Base-by-base conservation (phyloP, 1,140 invertebrate species). In the Fopius arisanus region DNA sequence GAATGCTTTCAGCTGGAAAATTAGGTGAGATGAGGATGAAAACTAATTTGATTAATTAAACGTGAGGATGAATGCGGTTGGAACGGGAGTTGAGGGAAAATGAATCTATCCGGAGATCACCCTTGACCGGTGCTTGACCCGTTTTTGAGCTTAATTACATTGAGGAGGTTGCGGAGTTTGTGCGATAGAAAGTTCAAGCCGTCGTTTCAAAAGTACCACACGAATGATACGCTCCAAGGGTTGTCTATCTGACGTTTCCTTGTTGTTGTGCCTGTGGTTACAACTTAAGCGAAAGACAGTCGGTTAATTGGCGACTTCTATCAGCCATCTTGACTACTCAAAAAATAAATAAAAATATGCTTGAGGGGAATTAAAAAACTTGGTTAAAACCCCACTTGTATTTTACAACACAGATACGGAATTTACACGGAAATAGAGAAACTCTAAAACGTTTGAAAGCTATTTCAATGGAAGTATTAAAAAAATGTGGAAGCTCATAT, bases 1-100 rank as follows among this genome's bases (percentile, higher is more conserved):
- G 86, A 97, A 97, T 14, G 95, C 96, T 90, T 97, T 96, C 70
- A 97, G 85, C 96, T 97, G 90, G 72, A 90, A 91, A 9, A 72
- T 19, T 23, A 77, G 26, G 14, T 43, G 48, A 62, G 29, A 63
- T 23, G 84, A 82, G 74, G 14, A 19, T 16, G 21, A 14, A 5
- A 29, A 29, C 10, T 37, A 37, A 67, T 54, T 68, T 16, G 28
- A 73, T 73, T 68, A 77, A 76, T 65, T 73, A 75, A 69, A 73
- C 59, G 76, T 33, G 37, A 40, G 7, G 14, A 69, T 43, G 21
- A 75, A 48, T 66, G 16, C 37, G 26, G 65, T 14, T 51, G 19
- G 19, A 21, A 3, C 5, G 41, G 31, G 19, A 26, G 21, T 77
- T 31, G 23, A 62, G 51, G 10, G 37, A 40, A 70, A 41, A 70